phyloP scores from a whole-genome alignment of 2,797 vertebrate species.

The Enteromius thamalakanensis region DNA sequence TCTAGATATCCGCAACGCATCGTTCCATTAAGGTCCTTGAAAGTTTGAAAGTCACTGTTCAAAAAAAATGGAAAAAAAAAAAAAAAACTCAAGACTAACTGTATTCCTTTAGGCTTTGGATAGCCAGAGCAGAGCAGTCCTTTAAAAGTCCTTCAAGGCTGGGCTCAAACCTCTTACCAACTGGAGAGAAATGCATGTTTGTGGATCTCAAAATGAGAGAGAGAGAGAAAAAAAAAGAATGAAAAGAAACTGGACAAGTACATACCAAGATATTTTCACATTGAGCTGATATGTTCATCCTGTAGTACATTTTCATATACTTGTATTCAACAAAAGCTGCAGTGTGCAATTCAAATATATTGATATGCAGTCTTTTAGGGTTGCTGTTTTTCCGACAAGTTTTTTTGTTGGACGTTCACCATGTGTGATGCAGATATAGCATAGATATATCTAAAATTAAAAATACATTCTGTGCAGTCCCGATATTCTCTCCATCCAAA shows the following conservation, averaged over 20 bases:
- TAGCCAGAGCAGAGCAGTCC: conserved; percentile 61
- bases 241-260: conserved; percentile 29
- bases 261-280: conserved; percentile 35
- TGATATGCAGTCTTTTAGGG: conserved; percentile 14
- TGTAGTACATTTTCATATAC: conserved; percentile 12
- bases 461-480: conserved; percentile 54
- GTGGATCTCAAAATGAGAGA: conserved; percentile 33
- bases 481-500: background rate
- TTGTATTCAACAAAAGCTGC: background rate
- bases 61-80: conserved; percentile 26
- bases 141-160: conserved; percentile 52
- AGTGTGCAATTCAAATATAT: conserved; percentile 2
- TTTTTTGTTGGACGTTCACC: background rate
- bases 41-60: conserved; percentile 55
- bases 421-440: conserved; percentile 18
- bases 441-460: conserved; percentile 22
- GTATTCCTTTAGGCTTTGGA: conserved; percentile 65
- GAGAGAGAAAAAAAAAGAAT: background rate
- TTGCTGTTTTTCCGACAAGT: background rate
- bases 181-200: conserved; percentile 46
- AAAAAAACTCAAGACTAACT: conserved; percentile 52
- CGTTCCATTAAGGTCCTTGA: conserved; percentile 55
- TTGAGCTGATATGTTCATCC: background rate
- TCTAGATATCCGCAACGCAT: conserved; percentile 57
- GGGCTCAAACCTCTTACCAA: conserved; percentile 51